Evolutionary conservation across 2,797 vertebrate genomes (phyloP).

Genomic region (Danio kyathit): DNA sequence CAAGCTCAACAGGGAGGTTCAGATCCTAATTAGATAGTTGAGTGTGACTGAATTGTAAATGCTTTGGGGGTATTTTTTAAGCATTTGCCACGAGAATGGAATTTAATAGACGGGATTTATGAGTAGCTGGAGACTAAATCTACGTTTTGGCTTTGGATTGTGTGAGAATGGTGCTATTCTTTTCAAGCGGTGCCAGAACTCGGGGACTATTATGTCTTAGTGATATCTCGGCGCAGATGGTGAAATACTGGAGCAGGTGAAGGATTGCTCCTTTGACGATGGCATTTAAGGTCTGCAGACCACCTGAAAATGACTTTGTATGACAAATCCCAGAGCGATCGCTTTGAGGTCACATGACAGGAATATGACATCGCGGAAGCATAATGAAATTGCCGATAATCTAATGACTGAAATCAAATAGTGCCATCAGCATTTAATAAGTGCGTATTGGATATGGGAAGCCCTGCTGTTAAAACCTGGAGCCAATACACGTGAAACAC

Average conservation of each 20-base stretch:
- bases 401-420: constrained; percentile 66
- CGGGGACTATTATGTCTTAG: constrained; percentile 42
- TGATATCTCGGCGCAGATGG: constrained; percentile 58
- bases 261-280: constrained; percentile 46
- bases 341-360: constrained; percentile 36
- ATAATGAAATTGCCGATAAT: constrained; percentile 57
- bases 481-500: constrained; percentile 53
- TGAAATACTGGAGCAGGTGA: constrained; percentile 51
- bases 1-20: background rate
- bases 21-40: constrained; percentile 39
- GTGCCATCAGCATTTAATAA: constrained; percentile 67
- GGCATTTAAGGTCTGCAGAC: constrained; percentile 33
- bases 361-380: constrained; percentile 18
- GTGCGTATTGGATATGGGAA: constrained; percentile 51
- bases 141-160: constrained; percentile 41
- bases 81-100: background rate
- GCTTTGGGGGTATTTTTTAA: constrained; percentile 4
- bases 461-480: constrained; percentile 49
- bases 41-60: constrained; percentile 20
- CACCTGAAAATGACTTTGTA: constrained; percentile 17
- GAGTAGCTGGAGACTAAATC: constrained; percentile 41
- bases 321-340: background rate
- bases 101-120: constrained; percentile 50
- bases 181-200: constrained; percentile 34
- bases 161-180: constrained; percentile 31